A percentile compares a stretch with the other conserved stretches of the same genome.
These are phyloP conservation scores for Eulemur mongoz DNA, from an alignment of 2,797 vertebrate genomes.

Conservation along the genomic window DNA sequence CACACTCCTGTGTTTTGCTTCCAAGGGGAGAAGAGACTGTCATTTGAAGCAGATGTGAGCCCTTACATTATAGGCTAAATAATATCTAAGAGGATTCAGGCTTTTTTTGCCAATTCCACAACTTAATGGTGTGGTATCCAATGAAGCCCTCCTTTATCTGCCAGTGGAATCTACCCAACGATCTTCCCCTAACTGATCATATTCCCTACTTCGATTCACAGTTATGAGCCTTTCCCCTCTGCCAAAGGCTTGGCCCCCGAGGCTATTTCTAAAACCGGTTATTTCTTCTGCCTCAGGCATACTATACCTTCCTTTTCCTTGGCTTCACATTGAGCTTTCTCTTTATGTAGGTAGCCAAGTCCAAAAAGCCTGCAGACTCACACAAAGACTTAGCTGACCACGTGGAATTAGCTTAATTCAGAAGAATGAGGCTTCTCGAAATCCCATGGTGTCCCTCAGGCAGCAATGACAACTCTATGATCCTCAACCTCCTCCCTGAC, in stretches of 20 bases:
- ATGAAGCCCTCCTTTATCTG: neutral
- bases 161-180: neutral
- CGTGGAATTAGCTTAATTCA: neutral
- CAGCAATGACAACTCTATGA: neutral
- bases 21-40: too few relatives aligned
- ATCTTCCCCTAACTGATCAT: neutral
- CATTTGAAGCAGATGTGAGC: neutral
- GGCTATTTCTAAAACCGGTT: conserved; percentile 26
- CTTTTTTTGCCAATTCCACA: neutral
- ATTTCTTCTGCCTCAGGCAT: conserved; percentile 35
- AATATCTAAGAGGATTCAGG: neutral
- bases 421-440: neutral
- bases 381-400: neutral
- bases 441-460: neutral
- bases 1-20: neutral
- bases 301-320: neutral
- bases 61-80: neutral
- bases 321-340: neutral
- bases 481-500: neutral
- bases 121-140: neutral
- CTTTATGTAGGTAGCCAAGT: neutral
- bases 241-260: neutral
- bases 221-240: neutral
- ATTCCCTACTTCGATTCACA: neutral
- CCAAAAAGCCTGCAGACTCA: neutral